Conservation (phyloP, 2,888 invertebrate species). For the Tenthredo mesomela region DNA sequence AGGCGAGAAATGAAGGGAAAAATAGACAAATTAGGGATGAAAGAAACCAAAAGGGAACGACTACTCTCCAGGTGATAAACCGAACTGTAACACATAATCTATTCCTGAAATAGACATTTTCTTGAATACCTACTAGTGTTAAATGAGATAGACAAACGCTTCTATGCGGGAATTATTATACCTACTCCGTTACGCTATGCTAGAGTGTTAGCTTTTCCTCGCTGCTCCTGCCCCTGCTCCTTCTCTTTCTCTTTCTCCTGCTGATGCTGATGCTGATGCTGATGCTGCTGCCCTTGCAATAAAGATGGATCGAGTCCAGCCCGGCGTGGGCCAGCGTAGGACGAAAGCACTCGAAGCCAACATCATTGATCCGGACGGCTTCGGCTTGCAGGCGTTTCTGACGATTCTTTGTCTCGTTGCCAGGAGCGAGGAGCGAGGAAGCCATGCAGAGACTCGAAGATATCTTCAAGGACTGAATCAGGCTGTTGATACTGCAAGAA, state of each 20-base stretch:
- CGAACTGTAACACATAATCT: not conserved
- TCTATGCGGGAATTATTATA: constrained; percentile 10
- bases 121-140: not conserved
- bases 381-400: constrained; percentile 26
- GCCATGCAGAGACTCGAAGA: constrained; percentile 2
- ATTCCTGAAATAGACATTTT: not conserved
- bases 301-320: constrained; percentile 42
- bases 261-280: not conserved
- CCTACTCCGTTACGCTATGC: not conserved
- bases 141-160: not conserved
- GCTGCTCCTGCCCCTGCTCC: not conserved
- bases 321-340: constrained; percentile 19
- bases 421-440: constrained; percentile 42
- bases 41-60: not conserved
- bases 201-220: not conserved
- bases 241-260: not conserved
- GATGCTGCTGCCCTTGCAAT: constrained; percentile 25
- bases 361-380: constrained; percentile 45
- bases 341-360: constrained; percentile 50
- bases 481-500: not conserved
- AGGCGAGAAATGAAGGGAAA: too few species aligned
- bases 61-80: not conserved
- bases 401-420: constrained; percentile 50
- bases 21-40: not conserved
- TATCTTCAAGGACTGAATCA: not conserved